phyloP scores from a whole-genome alignment of 2,797 vertebrate genomes.

The Micromesistius poutassou region DNA sequence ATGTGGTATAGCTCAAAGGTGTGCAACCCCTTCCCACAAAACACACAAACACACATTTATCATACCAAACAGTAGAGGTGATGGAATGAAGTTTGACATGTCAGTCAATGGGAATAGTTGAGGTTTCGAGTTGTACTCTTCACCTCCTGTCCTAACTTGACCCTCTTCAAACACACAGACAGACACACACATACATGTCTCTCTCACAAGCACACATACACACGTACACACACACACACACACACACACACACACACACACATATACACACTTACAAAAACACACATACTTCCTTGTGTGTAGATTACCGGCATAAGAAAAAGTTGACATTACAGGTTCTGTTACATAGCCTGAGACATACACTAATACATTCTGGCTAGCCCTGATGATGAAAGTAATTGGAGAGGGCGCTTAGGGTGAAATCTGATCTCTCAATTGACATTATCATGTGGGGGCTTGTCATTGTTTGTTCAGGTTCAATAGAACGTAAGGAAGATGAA shows the following conservation, averaged over 20 bases:
- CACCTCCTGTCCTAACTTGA: neutral
- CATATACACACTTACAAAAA: neutral
- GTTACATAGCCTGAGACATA: neutral
- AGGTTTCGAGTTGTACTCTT: slow-evolving; percentile 21
- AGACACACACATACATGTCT: neutral
- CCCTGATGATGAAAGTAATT: neutral
- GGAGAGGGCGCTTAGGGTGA: neutral
- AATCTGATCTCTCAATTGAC: neutral
- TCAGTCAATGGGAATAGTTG: neutral
- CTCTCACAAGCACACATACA: neutral
- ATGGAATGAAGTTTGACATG: neutral
- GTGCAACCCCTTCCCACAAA: neutral
- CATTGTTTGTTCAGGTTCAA: neutral
- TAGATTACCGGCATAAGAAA: neutral
- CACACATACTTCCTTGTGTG: neutral
- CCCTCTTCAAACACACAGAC: neutral
- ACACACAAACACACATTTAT: neutral
- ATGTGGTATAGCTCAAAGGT: neutral
- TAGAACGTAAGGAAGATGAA: neutral
- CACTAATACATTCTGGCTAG: neutral
- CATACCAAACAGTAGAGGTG: neutral
- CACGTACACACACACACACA: no score
- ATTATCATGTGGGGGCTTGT: neutral
- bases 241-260: neutral
- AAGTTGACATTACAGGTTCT: neutral